These are phyloP conservation scores for Laterallus jamaicensis DNA, from an alignment of 2,113 vertebrate genomes.

Conservation along the genomic window DNA sequence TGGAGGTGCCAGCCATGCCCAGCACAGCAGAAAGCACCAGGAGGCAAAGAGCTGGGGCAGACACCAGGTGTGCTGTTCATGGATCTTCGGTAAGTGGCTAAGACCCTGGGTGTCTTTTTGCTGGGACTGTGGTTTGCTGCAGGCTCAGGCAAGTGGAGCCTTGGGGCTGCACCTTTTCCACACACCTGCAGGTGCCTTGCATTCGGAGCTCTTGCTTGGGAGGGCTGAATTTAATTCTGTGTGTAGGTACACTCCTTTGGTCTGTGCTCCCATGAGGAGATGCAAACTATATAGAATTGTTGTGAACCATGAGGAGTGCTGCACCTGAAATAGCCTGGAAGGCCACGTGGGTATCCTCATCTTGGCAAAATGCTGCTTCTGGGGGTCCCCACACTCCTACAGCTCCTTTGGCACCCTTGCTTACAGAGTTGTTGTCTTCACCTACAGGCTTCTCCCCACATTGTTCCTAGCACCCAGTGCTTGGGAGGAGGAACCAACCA, in stretches of 20 bases:
- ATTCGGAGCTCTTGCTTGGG: neutral
- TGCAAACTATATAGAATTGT: neutral
- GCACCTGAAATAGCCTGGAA: neutral
- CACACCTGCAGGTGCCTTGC: neutral
- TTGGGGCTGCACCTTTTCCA: neutral
- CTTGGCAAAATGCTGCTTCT: neutral
- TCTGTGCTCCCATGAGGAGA: neutral
- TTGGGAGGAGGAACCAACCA: neutral
- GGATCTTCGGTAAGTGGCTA: neutral
- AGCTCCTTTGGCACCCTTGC: neutral
- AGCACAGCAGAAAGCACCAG: neutral
- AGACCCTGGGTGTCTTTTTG: neutral
- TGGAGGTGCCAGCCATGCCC: fast-evolving
- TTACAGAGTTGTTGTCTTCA: neutral
- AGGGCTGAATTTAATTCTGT: neutral
- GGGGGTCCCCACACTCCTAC: neutral
- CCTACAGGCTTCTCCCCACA: neutral
- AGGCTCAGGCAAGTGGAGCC: neutral
- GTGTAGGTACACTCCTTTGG: fast-evolving
- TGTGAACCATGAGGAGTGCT: neutral
- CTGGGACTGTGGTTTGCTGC: neutral
- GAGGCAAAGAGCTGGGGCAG: neutral
- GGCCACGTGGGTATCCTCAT: fast-evolving
- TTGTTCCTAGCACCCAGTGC: neutral
- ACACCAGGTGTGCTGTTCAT: fast-evolving